Base-by-base conservation (phyloP, 2,113 vertebrate genomes). In the Phalacrocorax brasilianus region DNA sequence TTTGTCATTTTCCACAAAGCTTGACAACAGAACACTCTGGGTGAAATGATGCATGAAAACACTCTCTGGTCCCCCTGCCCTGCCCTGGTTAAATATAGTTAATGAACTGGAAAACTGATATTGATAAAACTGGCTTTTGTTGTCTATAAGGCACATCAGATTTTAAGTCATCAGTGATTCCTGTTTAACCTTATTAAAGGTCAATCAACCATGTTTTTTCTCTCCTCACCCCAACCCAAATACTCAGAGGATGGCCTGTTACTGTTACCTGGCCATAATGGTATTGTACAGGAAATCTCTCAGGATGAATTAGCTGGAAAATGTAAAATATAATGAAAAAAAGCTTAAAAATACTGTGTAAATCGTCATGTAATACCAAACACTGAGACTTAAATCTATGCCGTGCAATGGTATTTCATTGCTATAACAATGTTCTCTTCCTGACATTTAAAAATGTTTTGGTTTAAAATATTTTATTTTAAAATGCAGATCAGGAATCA, bases 41-140 rank as follows among this genome's bases (percentile, higher is more conserved):
- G 58, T 84, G 70, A 91, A 93, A 33, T 4, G 3, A 67, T 85
- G 65, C 44, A 17, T 93, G 78, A 75, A 96, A 94, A 67, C 0
- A 2, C 20, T 66, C 49, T 85, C 45, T 56, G 4, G 6, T 65
- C 32, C 5, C 18, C 12, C 5, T 66, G 22, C 21, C 58, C 88
- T 71, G 18, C 15, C 35, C 17, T 90, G 30, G 81, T 90, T 96
- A 97, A 97, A 92, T 91, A 85, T 88, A 94, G 47, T 83, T 95
- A 97, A 95, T 93, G 91, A 97, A 94, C 76, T 91, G 93, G 85
- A 97, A 97, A 98, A 96, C 74, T 89, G 56, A 79, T 95, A 96
- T 87, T 97, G 95, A 96, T 96, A 93, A 97, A 97, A 96, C 26
- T 89, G 53, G 17, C 16, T 55, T 47, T 74, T 55, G 18, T 91